Evolutionary conservation across 1,140 invertebrate species (phyloP), one percentile per base, ranked within the genome.

Genomic region (Himalopsyche phryganea): DNA sequence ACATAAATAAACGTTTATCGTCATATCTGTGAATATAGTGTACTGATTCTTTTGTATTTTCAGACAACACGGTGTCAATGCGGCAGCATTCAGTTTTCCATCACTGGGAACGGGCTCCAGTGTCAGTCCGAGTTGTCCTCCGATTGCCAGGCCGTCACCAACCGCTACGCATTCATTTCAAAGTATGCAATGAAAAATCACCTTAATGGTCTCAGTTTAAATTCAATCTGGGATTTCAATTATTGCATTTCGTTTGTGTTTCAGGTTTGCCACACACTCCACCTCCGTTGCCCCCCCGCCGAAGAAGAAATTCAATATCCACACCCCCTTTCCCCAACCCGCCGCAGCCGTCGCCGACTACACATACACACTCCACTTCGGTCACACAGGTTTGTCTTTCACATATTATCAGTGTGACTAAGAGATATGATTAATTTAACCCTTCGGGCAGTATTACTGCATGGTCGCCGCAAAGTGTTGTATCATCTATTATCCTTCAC

Each of bases 241-340:
- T n/a, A n/a, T n/a, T n/a, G n/a, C n/a, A n/a, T n/a, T n/a, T n/a
- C n/a, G n/a, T n/a, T n/a, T n/a, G n/a, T 38, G 11, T 48, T 45
- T 13, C 33, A 48, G 45, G 20, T 9, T 18, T 41, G 4, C 58
- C 63, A 13, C 58, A 59, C 19, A 65, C 71, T 5, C 75, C 75
- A 2, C 75, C 75, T 1, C 75, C 75, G 6, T 65, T 77, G 38
- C 75, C 75, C 6, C 75, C 75, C 17, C 67, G 75, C 0, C 65
- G 71, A 0, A 50, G 72, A 1, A 59, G 72, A 6, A 73, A 77
- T 64, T 73, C 73, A 19, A 67, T 70, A 46, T 71, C 71, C 14
- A 67, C 71, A 46, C 72, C 71, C n/a, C 65, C 69, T 49, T 71
- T 69, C 23, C 71, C 72, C 10, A 28, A 28, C 23, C 66, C 66